Evolutionary conservation across 2,888 invertebrate genomes (phyloP).

Genomic region (Sclerodermus sp.): DNA sequence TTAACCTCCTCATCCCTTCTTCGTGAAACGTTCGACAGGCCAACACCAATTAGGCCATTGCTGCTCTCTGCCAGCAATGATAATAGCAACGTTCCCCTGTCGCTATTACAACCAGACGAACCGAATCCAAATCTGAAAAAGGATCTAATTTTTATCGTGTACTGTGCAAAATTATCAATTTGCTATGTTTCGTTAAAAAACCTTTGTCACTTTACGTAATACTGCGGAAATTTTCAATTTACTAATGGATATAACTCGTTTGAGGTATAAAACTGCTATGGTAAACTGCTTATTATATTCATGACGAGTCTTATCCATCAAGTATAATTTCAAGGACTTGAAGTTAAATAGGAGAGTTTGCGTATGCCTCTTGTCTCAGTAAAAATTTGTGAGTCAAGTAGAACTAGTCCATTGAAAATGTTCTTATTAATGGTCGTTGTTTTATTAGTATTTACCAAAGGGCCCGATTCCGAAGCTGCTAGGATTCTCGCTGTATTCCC

Average conservation of each 20-base stretch:
- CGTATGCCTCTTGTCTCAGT: neutral
- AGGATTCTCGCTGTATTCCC: slow-evolving; percentile 33
- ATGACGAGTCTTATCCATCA: neutral
- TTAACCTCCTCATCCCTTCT: neutral
- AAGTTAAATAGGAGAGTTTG: neutral
- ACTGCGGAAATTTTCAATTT: no score
- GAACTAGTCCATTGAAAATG: neutral
- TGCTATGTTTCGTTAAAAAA: no score
- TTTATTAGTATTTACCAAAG: neutral
- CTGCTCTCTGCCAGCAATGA: slow-evolving; percentile 41
- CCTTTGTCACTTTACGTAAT: no score
- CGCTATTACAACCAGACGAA: no score
- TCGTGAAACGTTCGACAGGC: slow-evolving; percentile 40
- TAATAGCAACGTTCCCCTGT: slow-evolving; percentile 38
- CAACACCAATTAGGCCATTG: slow-evolving; percentile 49
- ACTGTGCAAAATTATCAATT: no score
- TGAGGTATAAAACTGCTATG: no score
- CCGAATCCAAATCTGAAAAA: no score
- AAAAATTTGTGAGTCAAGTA: neutral
- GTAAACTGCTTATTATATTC: no score
- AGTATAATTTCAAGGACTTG: neutral
- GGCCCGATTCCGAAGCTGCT: slow-evolving; percentile 13
- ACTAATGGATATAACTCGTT: no score
- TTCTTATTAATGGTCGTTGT: neutral
- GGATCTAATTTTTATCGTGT: no score